These are phyloP conservation scores for Plebejus argus DNA, from an alignment of 2,888 invertebrate genomes.

Conservation along the genomic window DNA sequence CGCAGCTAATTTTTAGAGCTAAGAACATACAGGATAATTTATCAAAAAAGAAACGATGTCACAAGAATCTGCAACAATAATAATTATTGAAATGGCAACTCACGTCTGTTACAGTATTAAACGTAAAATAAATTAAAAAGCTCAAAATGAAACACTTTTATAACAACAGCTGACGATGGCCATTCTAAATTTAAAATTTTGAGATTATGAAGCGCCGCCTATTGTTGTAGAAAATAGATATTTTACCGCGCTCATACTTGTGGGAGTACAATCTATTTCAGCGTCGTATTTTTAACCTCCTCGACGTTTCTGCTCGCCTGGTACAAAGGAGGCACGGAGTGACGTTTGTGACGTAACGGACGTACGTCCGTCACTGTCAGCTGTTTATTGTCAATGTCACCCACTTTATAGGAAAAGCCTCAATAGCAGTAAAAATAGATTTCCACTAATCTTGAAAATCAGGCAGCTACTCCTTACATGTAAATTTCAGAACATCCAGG, in stretches of 20 bases:
- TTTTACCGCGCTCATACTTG: conserved; percentile 56
- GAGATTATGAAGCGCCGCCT: conserved; percentile 15
- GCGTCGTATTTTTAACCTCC: conserved; percentile 58
- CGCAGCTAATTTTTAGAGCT: too few relatives aligned
- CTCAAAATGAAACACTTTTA: not conserved
- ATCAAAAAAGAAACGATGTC: too few relatives aligned
- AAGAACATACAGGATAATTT: too few relatives aligned
- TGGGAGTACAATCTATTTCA: conserved; percentile 71
- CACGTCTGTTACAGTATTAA: too few relatives aligned
- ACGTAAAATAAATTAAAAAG: not conserved
- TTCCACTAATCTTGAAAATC: too few relatives aligned
- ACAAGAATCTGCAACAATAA: too few relatives aligned
- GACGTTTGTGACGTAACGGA: conserved; percentile 73
- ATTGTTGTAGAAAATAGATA: conserved; percentile 51
- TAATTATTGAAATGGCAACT: too few relatives aligned
- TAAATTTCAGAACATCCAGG: too few relatives aligned
- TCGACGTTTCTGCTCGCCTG: conserved; percentile 60
- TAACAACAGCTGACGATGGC: not conserved
- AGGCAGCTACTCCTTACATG: too few relatives aligned
- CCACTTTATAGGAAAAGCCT: conserved; percentile 36
- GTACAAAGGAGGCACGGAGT: conserved; percentile 51
- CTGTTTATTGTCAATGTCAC: conserved; percentile 51
- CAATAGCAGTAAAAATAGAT: too few relatives aligned
- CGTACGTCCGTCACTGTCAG: conserved; percentile 66
- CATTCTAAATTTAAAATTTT: conserved; percentile 22